Percentiles rank a stretch among this genome's conserved stretches.
Conservation (phyloP, 2,113 vertebrate species). For the Thryonomys swinderianus region DNA sequence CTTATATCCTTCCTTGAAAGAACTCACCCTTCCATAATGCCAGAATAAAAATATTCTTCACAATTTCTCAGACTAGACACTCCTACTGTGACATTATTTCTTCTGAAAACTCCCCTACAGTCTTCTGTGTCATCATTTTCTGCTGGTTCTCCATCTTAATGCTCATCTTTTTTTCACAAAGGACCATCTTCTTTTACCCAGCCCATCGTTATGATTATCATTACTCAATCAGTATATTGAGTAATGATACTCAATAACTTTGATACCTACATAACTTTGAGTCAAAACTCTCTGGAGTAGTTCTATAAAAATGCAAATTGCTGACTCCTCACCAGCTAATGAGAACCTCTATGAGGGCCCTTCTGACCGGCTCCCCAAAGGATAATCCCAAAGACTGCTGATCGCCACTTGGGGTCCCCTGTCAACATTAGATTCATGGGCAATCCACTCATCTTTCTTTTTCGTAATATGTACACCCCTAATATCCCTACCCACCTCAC, state of each 20-base stretch:
- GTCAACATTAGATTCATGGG: no score
- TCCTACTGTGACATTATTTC: not conserved
- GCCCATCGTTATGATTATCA: not conserved
- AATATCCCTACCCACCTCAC: not conserved
- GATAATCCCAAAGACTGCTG: not conserved
- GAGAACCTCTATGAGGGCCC: not conserved
- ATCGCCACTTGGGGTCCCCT: no score
- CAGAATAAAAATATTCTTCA: not conserved
- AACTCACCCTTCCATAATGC: not conserved
- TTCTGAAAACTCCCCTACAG: not conserved
- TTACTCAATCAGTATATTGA: not conserved
- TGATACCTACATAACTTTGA: not conserved
- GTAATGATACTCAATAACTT: no score
- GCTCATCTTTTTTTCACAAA: not conserved
- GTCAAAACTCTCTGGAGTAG: not conserved
- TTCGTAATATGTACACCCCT: not conserved
- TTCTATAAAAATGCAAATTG: not conserved
- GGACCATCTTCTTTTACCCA: not conserved
- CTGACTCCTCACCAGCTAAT: not conserved
- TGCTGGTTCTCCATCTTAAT: not conserved
- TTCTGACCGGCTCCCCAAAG: not conserved
- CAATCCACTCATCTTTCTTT: not conserved
- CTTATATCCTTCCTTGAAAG: not conserved
- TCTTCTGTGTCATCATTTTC: not conserved
- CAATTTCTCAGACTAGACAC: not conserved